These are phyloP conservation scores for Timema cristinae DNA, from an alignment of 2,888 invertebrate genomes.

Conservation along the genomic window DNA sequence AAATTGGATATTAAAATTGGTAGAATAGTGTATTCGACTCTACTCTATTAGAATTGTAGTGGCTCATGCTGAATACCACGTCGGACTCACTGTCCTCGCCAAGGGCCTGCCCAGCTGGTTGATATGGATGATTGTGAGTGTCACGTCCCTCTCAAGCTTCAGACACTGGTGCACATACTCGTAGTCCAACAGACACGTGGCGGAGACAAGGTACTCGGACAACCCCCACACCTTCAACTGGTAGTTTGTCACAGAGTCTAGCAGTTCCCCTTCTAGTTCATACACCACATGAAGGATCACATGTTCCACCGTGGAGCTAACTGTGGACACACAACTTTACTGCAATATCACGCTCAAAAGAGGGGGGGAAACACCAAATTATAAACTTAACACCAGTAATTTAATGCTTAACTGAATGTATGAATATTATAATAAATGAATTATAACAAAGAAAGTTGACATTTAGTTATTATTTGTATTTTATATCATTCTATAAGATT, in stretches of 20 bases:
- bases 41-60: too few relatives aligned
- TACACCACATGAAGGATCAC: constrained; percentile 80
- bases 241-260: constrained; percentile 62
- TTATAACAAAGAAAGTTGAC: too few relatives aligned
- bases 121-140: constrained; percentile 51
- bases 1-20: too few relatives aligned
- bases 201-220: constrained; percentile 82
- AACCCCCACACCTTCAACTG: constrained; percentile 78
- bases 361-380: too few relatives aligned
- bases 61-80: too few relatives aligned
- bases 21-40: too few relatives aligned
- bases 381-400: too few relatives aligned
- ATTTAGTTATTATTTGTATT: too few relatives aligned
- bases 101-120: constrained; percentile 65
- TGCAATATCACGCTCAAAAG: too few relatives aligned
- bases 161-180: constrained; percentile 92
- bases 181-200: constrained; percentile 80
- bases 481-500: too few relatives aligned
- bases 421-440: too few relatives aligned
- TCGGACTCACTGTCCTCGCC: constrained; percentile 56
- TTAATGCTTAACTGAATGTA: too few relatives aligned
- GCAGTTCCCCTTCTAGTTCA: constrained; percentile 69
- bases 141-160: constrained; percentile 85
- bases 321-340: constrained; percentile 49
- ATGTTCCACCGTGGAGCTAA: constrained; percentile 80